These are phyloP conservation scores for Alouatta palliata DNA, from an alignment of 2,113 vertebrate genomes.

Conservation along the genomic window DNA sequence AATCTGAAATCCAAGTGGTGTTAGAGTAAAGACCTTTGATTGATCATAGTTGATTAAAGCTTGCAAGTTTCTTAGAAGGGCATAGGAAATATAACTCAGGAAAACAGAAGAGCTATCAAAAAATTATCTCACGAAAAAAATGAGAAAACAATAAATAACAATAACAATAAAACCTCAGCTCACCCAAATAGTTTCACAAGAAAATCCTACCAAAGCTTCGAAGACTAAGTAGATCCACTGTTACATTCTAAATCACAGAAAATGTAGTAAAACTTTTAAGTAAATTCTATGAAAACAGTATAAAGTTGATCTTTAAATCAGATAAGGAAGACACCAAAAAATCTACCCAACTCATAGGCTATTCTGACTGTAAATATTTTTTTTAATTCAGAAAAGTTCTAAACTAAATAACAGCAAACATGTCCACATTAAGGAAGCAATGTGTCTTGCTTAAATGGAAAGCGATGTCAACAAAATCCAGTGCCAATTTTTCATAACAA, in stretches of 20 bases:
- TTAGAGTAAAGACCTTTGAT: neutral
- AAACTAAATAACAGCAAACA: neutral
- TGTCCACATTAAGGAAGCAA: neutral
- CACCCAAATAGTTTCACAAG: neutral
- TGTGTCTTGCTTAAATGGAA: neutral
- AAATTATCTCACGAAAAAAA: neutral
- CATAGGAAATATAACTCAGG: neutral
- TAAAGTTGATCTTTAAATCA: neutral
- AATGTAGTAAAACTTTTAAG: neutral
- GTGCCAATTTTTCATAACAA: neutral
- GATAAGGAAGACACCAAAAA: neutral
- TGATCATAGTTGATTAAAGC: neutral
- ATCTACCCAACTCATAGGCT: neutral
- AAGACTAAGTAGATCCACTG: neutral
- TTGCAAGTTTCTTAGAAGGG: neutral
- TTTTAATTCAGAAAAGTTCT: neutral
- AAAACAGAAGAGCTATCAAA: neutral
- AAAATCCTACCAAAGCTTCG: neutral
- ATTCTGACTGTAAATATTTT: neutral
- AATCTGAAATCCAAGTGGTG: neutral
- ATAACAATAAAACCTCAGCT: neutral
- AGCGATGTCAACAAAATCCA: neutral
- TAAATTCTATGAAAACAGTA: neutral
- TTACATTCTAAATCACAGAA: neutral
- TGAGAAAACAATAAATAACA: neutral